Evolutionary conservation across 2,888 invertebrate genomes (phyloP), one percentile per base, ranked within the genome.

Genomic region (Cantharis nigra): DNA sequence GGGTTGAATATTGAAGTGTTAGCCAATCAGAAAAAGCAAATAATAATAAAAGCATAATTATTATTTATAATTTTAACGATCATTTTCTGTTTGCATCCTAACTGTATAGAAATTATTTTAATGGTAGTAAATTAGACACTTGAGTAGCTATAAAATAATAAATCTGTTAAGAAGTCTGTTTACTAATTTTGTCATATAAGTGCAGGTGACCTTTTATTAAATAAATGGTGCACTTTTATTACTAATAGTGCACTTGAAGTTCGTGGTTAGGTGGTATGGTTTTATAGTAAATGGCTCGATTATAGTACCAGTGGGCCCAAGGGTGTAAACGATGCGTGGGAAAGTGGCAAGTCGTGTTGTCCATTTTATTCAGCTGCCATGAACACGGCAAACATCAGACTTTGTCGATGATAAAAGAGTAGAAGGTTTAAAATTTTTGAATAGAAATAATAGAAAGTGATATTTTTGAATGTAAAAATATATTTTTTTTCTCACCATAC

Each of bases 261-360:
- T 73, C 74, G 49, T 49, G 74, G 74, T 74, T 63, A 69, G 71
- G 71, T 69, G 72, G 72, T 72, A 72, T 72, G 63, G 63, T 71
- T 67, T 30, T 33, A 30, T 65, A 23, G 76, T 75, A 72, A 70
- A 74, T 73, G 63, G 77, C 70, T 33, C 73, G 77, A 74, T 77
- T 73, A 74, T 73, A 77, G 70, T 70, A 76, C 71, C 62, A 30
- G 13, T 11, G 30, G 71, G 70, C 65, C 64, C n/a, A 63, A 70
- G 70, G 71, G 74, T 74, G 77, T 65, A 63, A 74, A 71, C 69
- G 65, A 69, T 65, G 70, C 77, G 77, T 77, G 77, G 77, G 77
- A 77, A 77, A 77, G 77, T 77, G 77, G 73, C 63, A 71, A 74
- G 71, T 77, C 77, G 77, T 77, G 77, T 63, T 26, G 71, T 65